Conservation (phyloP, 2,888 invertebrate genomes). For the Phymatocera aterrima region DNA sequence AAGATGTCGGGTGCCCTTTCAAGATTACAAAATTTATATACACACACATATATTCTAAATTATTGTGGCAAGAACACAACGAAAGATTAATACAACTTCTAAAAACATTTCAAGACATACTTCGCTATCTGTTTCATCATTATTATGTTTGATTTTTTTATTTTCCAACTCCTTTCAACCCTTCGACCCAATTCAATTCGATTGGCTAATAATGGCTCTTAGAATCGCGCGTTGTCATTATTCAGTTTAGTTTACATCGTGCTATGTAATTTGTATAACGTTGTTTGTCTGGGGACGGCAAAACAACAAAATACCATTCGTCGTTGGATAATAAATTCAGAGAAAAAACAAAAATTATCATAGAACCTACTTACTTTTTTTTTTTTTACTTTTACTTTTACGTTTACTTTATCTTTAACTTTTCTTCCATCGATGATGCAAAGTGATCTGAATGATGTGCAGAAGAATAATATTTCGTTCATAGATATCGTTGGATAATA, state of each 20-base stretch:
- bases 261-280: constrained; percentile 52
- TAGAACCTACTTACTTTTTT: constrained; percentile 40
- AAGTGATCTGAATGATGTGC: constrained; percentile 21
- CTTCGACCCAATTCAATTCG: too few species aligned
- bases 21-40: constrained; percentile 42
- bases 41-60: constrained; percentile 23
- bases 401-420: not conserved
- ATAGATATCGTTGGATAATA: not conserved
- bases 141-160: not conserved
- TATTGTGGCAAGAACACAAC: constrained; percentile 43
- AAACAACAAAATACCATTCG: constrained; percentile 73
- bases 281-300: constrained; percentile 69
- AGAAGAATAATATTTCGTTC: not conserved
- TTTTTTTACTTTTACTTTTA: not conserved
- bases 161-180: not conserved
- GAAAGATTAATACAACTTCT: constrained; percentile 44
- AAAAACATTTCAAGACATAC: constrained; percentile 63
- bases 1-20: constrained; percentile 5
- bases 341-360: constrained; percentile 49
- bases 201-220: constrained; percentile 33
- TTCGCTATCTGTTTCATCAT: not conserved
- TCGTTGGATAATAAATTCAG: constrained; percentile 62
- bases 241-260: constrained; percentile 29
- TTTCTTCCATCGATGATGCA: constrained; percentile 1
- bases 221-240: constrained; percentile 40